Evolutionary conservation across 2,888 invertebrate genomes (phyloP).

Genomic region (Anoplius nigerrimus): DNA sequence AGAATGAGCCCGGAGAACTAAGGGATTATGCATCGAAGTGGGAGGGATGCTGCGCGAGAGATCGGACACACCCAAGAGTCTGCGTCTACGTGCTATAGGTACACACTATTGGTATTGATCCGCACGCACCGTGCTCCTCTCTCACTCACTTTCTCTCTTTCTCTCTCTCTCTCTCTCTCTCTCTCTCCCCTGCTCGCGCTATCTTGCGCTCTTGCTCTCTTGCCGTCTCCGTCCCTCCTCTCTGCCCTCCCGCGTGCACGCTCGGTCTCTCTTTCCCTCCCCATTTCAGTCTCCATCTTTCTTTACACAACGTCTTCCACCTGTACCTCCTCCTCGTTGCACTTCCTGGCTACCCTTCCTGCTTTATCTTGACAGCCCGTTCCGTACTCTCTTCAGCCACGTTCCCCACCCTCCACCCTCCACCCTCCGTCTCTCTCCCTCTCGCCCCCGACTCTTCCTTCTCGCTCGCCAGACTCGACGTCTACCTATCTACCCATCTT

Average conservation of each 20-base stretch:
- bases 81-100: constrained; percentile 57
- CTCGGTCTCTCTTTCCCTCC: background rate
- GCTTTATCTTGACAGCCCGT: too few species aligned
- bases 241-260: background rate
- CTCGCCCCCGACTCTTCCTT: too few species aligned
- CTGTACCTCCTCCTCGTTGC: too few species aligned
- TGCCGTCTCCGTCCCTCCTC: constrained; percentile 9
- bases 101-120: constrained; percentile 69
- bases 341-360: too few species aligned
- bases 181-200: constrained; percentile 10
- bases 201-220: constrained; percentile 19
- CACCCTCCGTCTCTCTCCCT: too few species aligned
- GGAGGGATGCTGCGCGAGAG: constrained; percentile 57
- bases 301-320: too few species aligned
- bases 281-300: too few species aligned
- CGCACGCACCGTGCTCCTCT: constrained; percentile 58
- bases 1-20: background rate
- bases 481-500: constrained; percentile 1
- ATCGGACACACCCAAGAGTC: constrained; percentile 69
- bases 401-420: too few species aligned
- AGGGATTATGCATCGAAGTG: background rate
- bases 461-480: background rate
- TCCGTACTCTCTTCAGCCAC: too few species aligned
- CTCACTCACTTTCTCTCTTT: constrained; percentile 18
- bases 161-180: constrained; percentile 19